A percentile compares a stretch with the other conserved stretches of the same genome.
Conservation (phyloP, 2,113 vertebrate species). For the Noctilio leporinus region DNA sequence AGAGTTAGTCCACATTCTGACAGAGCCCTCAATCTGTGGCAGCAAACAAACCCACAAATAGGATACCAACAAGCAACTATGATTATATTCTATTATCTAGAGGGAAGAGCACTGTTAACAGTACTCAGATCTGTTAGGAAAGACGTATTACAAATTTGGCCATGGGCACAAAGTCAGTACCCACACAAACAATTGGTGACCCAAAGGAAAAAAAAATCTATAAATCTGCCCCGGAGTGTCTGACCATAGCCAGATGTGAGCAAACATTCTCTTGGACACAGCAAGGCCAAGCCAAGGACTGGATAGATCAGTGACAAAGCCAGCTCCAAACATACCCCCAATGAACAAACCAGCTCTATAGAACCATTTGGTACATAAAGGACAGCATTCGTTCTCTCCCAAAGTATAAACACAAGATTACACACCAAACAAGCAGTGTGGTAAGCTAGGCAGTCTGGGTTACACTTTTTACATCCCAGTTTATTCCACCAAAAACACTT, state of each 20-base stretch:
- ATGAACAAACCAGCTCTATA: not conserved
- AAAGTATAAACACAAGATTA: not conserved
- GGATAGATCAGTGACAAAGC: not conserved
- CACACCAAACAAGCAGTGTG: not conserved
- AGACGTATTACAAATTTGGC: not conserved
- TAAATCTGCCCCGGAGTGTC: not conserved
- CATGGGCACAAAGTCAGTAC: not conserved
- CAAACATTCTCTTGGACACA: not conserved
- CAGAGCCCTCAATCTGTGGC: not conserved
- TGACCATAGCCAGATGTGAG: not conserved
- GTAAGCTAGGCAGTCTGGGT: not conserved
- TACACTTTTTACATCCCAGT: slow-evolving; percentile 13
- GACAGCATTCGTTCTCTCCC: not conserved
- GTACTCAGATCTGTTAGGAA: not conserved
- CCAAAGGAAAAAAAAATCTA: not conserved
- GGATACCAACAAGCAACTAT: not conserved
- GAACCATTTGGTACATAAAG: not conserved
- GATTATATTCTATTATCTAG: not conserved
- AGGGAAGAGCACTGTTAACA: not conserved
- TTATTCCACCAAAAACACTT: slow-evolving; percentile 34
- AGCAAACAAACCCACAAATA: not conserved
- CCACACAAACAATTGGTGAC: not conserved
- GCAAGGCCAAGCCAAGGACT: not conserved
- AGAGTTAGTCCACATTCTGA: not conserved
- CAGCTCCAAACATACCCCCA: not conserved